Base-by-base conservation (phyloP, 2,888 invertebrate species). In the Lasioglossum figueresi region DNA sequence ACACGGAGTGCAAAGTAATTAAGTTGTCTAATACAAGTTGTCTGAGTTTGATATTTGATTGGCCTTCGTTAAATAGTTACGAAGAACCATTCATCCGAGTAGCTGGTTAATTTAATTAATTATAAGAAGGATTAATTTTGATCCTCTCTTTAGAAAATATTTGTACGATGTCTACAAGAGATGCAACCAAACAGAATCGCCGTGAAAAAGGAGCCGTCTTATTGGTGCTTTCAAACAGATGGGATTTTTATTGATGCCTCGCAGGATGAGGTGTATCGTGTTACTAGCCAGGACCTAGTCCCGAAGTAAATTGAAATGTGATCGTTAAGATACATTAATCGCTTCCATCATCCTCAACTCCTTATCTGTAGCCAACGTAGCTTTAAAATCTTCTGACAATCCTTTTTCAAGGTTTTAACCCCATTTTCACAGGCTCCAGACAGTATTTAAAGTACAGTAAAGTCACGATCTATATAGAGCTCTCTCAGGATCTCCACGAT, bases 171-270 rank as follows among this genome's bases (percentile, higher is more conserved):
- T 84, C 87, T 94, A 77, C 95, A 89, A 85, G 95, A 91, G 93
- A 94, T 87, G 74, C 88, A 83, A 71, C 68, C 83, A 40, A 82
- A 89, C 12, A 82, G 80, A 77, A 34, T 75, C 6, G 76, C 85
- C 5, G 87, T 88, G 6, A 82, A 88, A 0, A 91, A 88, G 74
- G 82, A 88, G n/a, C 43, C 74, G 0, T 91, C 90, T 56, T 95
- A 93, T 90, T 95, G 95, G 95, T 92, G 93, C 56, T 95, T 95
- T 88, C 79, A 90, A 76, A 93, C 94, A 0, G 94, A 95, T 86
- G 95, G 94, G 19, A 89, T 95, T 31, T 95, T 95, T 88, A 92
- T 92, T 70, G 94, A 95, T 76, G 86, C 90, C 19, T 92, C 92
- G 0, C 95, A 95, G 84, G 90, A 92, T 4, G 91, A 93, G 66